Evolutionary conservation across 1,140 invertebrate genomes (phyloP).

Genomic region (Sitodiplosis mosellana): DNA sequence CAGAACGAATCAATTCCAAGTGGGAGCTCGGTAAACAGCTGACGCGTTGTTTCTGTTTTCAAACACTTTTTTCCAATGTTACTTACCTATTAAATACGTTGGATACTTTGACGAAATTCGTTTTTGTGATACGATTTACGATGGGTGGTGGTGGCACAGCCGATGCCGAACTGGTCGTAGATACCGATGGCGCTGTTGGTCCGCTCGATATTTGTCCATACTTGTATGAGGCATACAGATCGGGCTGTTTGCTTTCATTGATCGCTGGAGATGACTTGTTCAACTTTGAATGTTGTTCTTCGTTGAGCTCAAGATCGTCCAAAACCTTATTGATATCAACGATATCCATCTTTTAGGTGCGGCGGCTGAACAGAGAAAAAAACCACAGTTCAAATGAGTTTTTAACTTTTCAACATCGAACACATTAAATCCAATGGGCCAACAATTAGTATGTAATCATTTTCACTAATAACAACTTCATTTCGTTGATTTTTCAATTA

Average conservation of each 20-base stretch:
- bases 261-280: conserved; percentile 34
- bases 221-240: conserved; percentile 1
- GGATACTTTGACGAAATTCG: conserved; percentile 20
- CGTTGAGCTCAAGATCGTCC: conserved; percentile 54
- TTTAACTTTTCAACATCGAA: too few species aligned
- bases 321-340: conserved; percentile 75
- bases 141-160: conserved; percentile 4
- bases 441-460: too few species aligned
- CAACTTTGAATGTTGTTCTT: conserved; percentile 14
- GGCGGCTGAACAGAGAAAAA: too few species aligned
- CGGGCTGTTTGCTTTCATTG: conserved; percentile 5
- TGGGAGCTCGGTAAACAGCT: too few species aligned
- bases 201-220: neutral
- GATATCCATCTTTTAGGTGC: conserved; percentile 20
- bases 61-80: too few species aligned
- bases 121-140: conserved; percentile 2
- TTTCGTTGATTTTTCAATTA: too few species aligned
- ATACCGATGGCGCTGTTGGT: conserved; percentile 3
- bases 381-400: too few species aligned
- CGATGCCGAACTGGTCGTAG: conserved; percentile 1
- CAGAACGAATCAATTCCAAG: too few species aligned
- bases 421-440: too few species aligned
- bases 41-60: too few species aligned
- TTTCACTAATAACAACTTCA: too few species aligned
- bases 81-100: conserved; percentile 42